Evolutionary conservation across 1,140 invertebrate genomes (phyloP), one percentile per base, ranked within the genome.

Genomic region (Cydia strobilella): DNA sequence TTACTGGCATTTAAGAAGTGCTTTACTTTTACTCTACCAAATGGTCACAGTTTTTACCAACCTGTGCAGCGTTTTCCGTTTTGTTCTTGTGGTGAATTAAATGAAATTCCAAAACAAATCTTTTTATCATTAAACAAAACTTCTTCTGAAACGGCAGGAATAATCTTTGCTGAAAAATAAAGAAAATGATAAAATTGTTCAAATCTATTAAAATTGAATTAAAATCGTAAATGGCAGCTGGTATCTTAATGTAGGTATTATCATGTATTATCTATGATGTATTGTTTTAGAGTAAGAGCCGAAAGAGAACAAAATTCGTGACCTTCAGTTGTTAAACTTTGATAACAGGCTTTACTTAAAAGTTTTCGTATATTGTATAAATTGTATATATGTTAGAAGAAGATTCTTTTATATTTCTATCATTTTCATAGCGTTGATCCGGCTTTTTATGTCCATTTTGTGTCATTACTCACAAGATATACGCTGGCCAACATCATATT

Each of bases 401-500:
- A 13, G 13, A 4, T 45, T 45, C 12, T 45, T 12, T 12, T 15
- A 45, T 45, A 15, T 45, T 39, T 1, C 42, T 2, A 13, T 45
- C 13, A 45, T 45, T 9, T 45, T 45, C 12, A 2, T 45, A 42
- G 39, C 39, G 5, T 42, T 42, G 3, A 42, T 42, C 9, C 12
- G 12, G 13, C 42, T 45, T 13, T 45, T 12, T 45, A 45, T 45
- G 42, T 9, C 31, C 6, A 35, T 9, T 9, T 39, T 39, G 31
- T 48, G 45, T 2, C 13, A n/a, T 18, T n/a, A 51, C 54, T 59
- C 54, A 59, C 54, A 10, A 59, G 54, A 59, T 59, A 59, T 23
- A 59, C 54, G 54, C 54, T 59, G 20, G 18, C 54, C 20, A 59
- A 23, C 54, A 59, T 59, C 54, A 59, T 59, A 59, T 59, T 59